Conservation (phyloP, 2,888 invertebrate species). For the Callinectes sapidus region DNA sequence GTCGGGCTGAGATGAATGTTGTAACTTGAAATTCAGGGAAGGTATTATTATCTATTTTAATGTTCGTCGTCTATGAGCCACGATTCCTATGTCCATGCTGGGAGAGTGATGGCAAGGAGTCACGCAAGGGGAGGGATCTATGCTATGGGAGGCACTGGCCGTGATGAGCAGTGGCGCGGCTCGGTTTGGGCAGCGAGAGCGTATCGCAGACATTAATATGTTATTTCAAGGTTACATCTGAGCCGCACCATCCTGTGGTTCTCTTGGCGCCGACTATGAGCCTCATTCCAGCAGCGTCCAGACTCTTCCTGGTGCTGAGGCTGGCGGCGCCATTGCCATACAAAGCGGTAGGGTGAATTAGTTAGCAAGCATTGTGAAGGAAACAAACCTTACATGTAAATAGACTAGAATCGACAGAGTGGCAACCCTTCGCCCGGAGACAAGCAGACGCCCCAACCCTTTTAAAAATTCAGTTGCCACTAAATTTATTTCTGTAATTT, state of each 20-base stretch:
- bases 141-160: not conserved
- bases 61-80: not conserved
- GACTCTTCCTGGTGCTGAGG: not conserved
- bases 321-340: not conserved
- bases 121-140: not conserved
- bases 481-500: conserved; percentile 27
- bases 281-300: not conserved
- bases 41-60: not conserved
- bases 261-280: not conserved
- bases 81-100: not conserved
- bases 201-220: conserved; percentile 51
- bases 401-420: conserved; percentile 8
- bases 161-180: not conserved
- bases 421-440: conserved; percentile 50
- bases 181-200: not conserved
- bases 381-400: conserved; percentile 7
- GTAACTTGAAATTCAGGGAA: not conserved
- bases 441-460: conserved; percentile 52
- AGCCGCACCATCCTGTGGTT: not conserved
- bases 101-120: not conserved
- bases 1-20: not conserved
- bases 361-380: not conserved
- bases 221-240: conserved; percentile 49
- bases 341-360: not conserved
- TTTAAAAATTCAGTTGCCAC: too few relatives aligned